Evolutionary conservation across 2,888 invertebrate species (phyloP).

Genomic region (Ectropis crepuscularia): DNA sequence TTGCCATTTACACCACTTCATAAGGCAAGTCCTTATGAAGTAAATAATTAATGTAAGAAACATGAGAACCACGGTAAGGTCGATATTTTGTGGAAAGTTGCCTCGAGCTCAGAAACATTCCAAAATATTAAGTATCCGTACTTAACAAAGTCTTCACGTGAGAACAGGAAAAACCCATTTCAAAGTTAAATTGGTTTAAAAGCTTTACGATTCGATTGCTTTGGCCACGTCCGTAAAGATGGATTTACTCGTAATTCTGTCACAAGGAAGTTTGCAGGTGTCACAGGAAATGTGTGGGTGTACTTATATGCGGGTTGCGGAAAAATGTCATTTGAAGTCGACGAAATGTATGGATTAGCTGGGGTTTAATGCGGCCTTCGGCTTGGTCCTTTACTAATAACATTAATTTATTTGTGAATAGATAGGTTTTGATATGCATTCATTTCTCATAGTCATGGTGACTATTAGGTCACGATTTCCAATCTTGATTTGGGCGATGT

Average conservation of each 20-base stretch:
- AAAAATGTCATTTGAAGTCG: no score
- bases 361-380: no score
- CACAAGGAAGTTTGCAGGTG: background rate
- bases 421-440: background rate
- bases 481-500: constrained; percentile 6
- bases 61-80: background rate
- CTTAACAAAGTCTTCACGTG: constrained; percentile 39
- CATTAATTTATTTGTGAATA: no score
- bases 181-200: constrained; percentile 75
- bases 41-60: no score
- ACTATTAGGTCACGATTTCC: background rate
- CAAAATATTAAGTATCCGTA: background rate
- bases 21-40: no score
- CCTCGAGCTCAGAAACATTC: background rate
- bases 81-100: background rate
- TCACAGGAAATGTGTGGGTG: background rate
- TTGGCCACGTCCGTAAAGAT: background rate
- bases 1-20: no score
- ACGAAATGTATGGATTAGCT: no score
- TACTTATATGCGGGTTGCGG: background rate
- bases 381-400: no score
- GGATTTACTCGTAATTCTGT: background rate
- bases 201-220: constrained; percentile 57
- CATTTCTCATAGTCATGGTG: background rate
- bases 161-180: constrained; percentile 64